phyloP scores from a whole-genome alignment of 2,888 invertebrate genomes.

The Nomada goodeniana region DNA sequence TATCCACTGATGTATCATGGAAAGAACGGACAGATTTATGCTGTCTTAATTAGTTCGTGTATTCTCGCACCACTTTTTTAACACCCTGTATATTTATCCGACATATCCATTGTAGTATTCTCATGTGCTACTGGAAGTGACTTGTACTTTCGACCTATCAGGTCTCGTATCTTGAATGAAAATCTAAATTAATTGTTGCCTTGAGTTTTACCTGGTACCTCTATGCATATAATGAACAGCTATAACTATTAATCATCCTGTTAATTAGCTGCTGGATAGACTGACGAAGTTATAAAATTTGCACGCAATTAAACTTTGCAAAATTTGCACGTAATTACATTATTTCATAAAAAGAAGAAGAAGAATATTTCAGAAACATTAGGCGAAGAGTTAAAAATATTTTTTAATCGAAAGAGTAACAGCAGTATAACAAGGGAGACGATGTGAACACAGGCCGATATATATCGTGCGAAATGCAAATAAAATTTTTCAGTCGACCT shows the following conservation, averaged over 20 bases:
- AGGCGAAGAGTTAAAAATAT: not conserved
- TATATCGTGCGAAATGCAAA: conserved; percentile 43
- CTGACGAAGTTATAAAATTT: too few species aligned
- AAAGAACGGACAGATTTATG: not conserved
- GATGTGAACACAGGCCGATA: conserved; percentile 7
- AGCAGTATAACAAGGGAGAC: not conserved
- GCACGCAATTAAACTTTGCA: not conserved
- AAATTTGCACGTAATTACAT: too few species aligned
- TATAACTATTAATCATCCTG: not conserved
- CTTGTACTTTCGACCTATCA: not conserved
- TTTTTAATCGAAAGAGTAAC: not conserved
- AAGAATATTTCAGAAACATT: not conserved
- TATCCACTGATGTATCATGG: not conserved
- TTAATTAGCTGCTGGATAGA: not conserved
- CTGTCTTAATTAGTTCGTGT: not conserved
- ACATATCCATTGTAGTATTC: not conserved
- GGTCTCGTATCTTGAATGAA: too few species aligned
- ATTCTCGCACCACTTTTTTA: not conserved
- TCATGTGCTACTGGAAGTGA: not conserved
- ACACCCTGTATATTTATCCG: not conserved
- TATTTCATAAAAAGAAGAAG: too few species aligned
- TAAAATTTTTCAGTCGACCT: conserved; percentile 53
- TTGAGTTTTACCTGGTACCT: not conserved
- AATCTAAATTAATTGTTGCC: not conserved
- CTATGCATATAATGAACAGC: not conserved